phyloP scores from a whole-genome alignment of 2,888 invertebrate species.

The Temnothorax rugatulus region DNA sequence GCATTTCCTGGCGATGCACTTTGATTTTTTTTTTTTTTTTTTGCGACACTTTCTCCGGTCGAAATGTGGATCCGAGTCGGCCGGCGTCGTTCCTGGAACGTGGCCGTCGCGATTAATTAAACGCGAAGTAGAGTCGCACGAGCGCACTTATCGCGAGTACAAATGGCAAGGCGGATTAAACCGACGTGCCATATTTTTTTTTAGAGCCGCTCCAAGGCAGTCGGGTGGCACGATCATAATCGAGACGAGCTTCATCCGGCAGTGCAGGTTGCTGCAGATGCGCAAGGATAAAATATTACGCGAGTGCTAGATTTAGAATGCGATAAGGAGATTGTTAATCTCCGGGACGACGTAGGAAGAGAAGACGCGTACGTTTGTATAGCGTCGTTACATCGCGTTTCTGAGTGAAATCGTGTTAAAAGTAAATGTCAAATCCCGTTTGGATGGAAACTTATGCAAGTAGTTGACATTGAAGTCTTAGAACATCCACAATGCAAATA shows the following conservation, averaged over 20 bases:
- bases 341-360: conserved; percentile 48
- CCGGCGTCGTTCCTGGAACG: conserved; percentile 40
- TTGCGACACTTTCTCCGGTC: conserved; percentile 66
- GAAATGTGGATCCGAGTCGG: conserved; percentile 41
- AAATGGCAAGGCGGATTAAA: conserved; percentile 77
- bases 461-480: conserved; percentile 24
- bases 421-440: conserved; percentile 52
- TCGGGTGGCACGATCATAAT: conserved; percentile 67
- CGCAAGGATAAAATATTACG: conserved; percentile 58
- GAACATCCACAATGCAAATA: neutral
- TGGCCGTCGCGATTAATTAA: conserved; percentile 71
- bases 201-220: conserved; percentile 77
- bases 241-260: conserved; percentile 69
- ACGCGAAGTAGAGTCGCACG: conserved; percentile 68
- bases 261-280: conserved; percentile 58
- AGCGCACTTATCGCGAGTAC: conserved; percentile 73
- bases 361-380: conserved; percentile 44
- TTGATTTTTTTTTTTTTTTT: conserved; percentile 50
- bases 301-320: conserved; percentile 57
- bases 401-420: conserved; percentile 55
- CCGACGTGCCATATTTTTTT: conserved; percentile 76
- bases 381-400: conserved; percentile 47
- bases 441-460: conserved; percentile 19
- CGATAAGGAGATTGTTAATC: conserved; percentile 56
- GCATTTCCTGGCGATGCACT: conserved; percentile 31